Base-by-base conservation (phyloP, 2,888 invertebrate species). In the Scaptomyza flava region DNA sequence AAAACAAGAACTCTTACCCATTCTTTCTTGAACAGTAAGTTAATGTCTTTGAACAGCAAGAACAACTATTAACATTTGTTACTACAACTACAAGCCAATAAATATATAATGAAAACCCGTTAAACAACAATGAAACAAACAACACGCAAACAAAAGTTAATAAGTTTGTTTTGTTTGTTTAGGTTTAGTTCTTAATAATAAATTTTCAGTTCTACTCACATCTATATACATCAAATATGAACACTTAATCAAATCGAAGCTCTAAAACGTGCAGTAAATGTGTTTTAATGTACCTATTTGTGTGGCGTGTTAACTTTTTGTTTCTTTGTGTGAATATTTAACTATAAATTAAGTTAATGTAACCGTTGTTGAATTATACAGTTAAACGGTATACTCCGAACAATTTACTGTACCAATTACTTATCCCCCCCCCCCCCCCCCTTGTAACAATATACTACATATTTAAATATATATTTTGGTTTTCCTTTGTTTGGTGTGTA, bases 221-320 rank as follows among this genome's bases (percentile, higher is more conserved):
- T 36, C 43, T 27, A 61, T 17, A 56, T 64, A 52, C 38, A 61
- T 12, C 23, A 62, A 48, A 53, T 71, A 48, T 27, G 30, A 33
- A 82, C 77, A 70, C 73, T 69, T 42, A 74, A 66, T 71, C 65
- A 69, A 89, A 90, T 91, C 91, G 91, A 91, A 91, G 91, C 91
- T 91, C 91, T 91, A 82, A 80, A 89, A 90, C 89, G 87, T 90
- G 85, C 90, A 90, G 90, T 90, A 87, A 89, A 83, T 81, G 79
- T 80, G 77, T 77, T 79, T 81, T 68, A 73, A 78, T 84, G 79
- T 85, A 74, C 67, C 77, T 85, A 71, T 89, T 79, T 85, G 68
- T 85, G 70, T 78, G 72, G 72, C 68, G 69, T 79, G 89, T 73
- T 73, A 62, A 62, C 41, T 77, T 41, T 41, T 5, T 17, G 9